Evolutionary conservation across 2,888 invertebrate species (phyloP).

Genomic region (Odiellus spinosus): DNA sequence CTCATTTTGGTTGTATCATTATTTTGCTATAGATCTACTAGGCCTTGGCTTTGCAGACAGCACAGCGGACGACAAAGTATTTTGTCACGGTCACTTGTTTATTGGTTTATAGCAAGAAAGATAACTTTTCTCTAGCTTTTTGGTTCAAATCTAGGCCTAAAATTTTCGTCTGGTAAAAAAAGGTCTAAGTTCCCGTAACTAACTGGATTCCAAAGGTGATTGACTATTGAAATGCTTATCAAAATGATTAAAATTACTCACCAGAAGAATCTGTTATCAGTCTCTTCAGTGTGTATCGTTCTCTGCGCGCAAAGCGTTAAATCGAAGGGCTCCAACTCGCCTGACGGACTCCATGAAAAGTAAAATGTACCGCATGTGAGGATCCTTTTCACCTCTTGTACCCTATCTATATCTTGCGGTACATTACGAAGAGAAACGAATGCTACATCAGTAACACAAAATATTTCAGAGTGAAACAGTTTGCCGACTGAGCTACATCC

Average conservation of each 20-base stretch:
- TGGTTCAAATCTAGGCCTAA: too few species aligned
- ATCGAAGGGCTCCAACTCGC: constrained; percentile 49
- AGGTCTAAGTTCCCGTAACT: too few species aligned
- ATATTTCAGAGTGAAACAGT: constrained; percentile 84
- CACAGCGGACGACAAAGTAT: too few species aligned
- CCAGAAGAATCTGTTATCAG: constrained; percentile 97
- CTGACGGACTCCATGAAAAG: constrained; percentile 57
- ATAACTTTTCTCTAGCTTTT: too few species aligned
- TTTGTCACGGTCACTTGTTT: too few species aligned
- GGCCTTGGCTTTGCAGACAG: too few species aligned
- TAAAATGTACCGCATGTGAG: constrained; percentile 98
- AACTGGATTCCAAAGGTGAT: too few species aligned
- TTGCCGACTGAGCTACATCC: constrained; percentile 95
- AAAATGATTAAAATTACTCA: constrained; percentile 29
- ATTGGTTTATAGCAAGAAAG: too few species aligned
- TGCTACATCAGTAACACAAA: constrained; percentile 79
- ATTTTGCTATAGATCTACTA: too few species aligned
- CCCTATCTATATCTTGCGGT: constrained; percentile 30
- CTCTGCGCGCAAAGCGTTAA: constrained; percentile 87
- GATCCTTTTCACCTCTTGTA: constrained; percentile 36
- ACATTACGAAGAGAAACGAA: constrained; percentile 55
- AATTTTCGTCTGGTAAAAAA: too few species aligned
- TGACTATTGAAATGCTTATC: too few species aligned
- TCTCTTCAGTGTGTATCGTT: constrained; percentile 54
- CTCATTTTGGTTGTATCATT: too few species aligned